Conservation (phyloP, 2,113 vertebrate species). For the Spea multiplicata region DNA sequence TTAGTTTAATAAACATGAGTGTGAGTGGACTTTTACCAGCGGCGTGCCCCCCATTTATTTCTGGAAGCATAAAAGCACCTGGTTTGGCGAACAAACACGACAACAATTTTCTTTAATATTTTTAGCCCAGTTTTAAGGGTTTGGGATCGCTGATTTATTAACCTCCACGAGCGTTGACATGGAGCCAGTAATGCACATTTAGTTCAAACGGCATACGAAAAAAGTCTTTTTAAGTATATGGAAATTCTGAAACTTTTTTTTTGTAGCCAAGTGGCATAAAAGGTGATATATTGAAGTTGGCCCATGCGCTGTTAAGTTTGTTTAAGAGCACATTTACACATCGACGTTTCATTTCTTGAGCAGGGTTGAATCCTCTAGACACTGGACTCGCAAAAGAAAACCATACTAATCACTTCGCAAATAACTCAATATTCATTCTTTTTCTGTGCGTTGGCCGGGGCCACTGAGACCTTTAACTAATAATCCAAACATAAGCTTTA, state of each 20-base stretch:
- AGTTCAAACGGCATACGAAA: neutral
- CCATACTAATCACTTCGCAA: constrained; percentile 19
- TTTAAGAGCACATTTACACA: constrained; percentile 28
- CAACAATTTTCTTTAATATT: neutral
- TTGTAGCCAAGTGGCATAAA: constrained; percentile 34
- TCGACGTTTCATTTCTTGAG: constrained; percentile 7
- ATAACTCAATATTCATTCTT: constrained; percentile 10
- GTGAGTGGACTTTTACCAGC: neutral
- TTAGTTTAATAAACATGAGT: no score
- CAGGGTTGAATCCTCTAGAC: neutral
- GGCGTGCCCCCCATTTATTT: neutral
- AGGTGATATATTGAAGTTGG: constrained; percentile 44
- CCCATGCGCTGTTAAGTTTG: constrained; percentile 22
- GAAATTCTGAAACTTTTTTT: constrained; percentile 22
- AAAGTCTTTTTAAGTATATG: constrained; percentile 21
- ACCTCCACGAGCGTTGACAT: neutral
- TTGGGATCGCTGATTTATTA: constrained; percentile 1
- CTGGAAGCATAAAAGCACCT: neutral
- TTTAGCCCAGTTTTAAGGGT: neutral
- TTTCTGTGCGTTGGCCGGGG: neutral
- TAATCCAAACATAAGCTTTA: neutral
- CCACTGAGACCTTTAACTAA: neutral
- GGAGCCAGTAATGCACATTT: constrained; percentile 5
- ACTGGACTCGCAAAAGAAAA: constrained; percentile 10
- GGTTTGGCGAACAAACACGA: neutral